phyloP scores from a whole-genome alignment of 2,113 vertebrate species.

The Thunnus maccoyii region DNA sequence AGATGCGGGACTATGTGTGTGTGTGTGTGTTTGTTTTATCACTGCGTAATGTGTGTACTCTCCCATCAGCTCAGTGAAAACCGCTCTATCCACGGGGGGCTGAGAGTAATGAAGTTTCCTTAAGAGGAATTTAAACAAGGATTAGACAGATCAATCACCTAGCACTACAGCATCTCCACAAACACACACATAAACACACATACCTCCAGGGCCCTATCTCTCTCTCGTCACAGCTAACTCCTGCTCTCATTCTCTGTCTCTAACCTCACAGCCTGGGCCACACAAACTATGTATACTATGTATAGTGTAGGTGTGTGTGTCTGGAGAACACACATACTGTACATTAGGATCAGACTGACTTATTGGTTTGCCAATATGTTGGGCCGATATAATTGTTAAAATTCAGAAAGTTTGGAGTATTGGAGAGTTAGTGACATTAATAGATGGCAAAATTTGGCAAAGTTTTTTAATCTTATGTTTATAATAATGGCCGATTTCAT shows the following conservation, averaged over 20 bases:
- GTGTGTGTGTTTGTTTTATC: constrained; percentile 47
- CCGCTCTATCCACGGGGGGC: constrained; percentile 57
- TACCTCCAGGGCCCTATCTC: constrained; percentile 38
- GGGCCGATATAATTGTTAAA: background rate
- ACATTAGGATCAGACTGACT: background rate
- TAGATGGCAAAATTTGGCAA: background rate
- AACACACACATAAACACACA: constrained; percentile 16
- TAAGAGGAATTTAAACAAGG: constrained; percentile 81
- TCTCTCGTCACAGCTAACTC: constrained; percentile 36
- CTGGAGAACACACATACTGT: background rate
- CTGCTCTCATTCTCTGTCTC: constrained; percentile 39
- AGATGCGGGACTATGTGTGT: background rate
- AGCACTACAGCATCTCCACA: constrained; percentile 31
- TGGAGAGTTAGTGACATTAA: background rate
- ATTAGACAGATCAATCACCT: constrained; percentile 80
- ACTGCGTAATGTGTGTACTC: constrained; percentile 35
- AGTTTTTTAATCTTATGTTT: too few species aligned
- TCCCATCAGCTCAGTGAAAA: constrained; percentile 57
- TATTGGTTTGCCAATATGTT: background rate
- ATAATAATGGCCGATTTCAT: too few species aligned
- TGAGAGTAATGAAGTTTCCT: constrained; percentile 79
- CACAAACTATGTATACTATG: constrained; percentile 19
- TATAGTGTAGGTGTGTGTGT: background rate
- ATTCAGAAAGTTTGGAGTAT: background rate
- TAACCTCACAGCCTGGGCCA: background rate